A percentile compares a stretch with the other conserved stretches of the same genome.
phyloP scores from a whole-genome alignment of 2,888 invertebrate species.

The Agonopterix heracliana region DNA sequence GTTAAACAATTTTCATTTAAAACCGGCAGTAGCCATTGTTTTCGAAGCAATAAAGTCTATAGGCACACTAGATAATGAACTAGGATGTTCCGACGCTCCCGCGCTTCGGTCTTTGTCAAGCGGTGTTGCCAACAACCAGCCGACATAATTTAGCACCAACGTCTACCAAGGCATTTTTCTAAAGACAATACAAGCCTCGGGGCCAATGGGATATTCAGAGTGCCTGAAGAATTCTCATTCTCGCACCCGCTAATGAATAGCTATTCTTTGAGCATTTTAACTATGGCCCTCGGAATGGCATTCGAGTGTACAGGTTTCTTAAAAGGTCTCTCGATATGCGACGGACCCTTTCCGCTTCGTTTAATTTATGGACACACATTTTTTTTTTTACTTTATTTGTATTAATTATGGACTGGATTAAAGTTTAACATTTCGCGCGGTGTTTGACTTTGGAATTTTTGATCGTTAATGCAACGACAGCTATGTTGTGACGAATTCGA shows the following conservation, averaged over 20 bases:
- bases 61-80: constrained; percentile 42
- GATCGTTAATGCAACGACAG: constrained; percentile 13
- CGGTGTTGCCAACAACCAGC: constrained; percentile 33
- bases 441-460: constrained; percentile 7
- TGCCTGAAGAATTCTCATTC: constrained; percentile 73
- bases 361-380: constrained; percentile 65
- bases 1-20: constrained; percentile 5
- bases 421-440: constrained; percentile 42
- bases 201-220: constrained; percentile 68
- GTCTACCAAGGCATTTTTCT: constrained; percentile 63
- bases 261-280: constrained; percentile 75
- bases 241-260: constrained; percentile 76
- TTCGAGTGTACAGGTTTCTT: constrained; percentile 72
- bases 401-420: constrained; percentile 63
- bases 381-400: constrained; percentile 59
- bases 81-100: constrained; percentile 38
- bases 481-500: constrained; percentile 34
- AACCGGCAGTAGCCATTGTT: constrained; percentile 5
- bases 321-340: constrained; percentile 71
- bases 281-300: constrained; percentile 73
- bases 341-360: constrained; percentile 67
- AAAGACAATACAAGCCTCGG: constrained; percentile 69
- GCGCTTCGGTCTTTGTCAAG: constrained; percentile 30
- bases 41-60: constrained; percentile 9
- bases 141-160: constrained; percentile 65